These are phyloP conservation scores for Calcarius lapponicus DNA, from an alignment of 2,797 vertebrate species.

Conservation along the genomic window DNA sequence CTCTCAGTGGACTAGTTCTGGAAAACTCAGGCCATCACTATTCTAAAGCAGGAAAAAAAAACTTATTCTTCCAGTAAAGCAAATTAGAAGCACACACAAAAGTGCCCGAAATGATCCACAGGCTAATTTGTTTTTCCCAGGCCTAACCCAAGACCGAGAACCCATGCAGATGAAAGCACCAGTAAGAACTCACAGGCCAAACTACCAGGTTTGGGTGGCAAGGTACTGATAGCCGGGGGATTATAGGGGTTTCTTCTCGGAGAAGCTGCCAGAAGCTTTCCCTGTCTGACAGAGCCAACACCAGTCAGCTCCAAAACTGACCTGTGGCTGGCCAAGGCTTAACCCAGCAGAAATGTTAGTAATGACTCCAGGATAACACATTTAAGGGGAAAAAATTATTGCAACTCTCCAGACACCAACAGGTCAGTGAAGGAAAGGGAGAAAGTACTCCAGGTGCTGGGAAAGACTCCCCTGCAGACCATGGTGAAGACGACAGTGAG, in stretches of 20 bases:
- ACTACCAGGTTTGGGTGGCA: background rate
- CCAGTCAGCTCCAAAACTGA: background rate
- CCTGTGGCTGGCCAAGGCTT: background rate
- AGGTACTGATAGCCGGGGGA: fast-evolving
- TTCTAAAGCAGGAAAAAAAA: background rate
- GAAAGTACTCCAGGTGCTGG: background rate
- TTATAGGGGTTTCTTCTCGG: background rate
- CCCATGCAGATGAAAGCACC: background rate
- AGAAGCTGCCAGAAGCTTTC: background rate
- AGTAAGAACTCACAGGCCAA: background rate
- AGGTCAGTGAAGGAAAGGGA: background rate
- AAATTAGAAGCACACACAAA: background rate
- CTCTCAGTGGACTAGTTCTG: background rate
- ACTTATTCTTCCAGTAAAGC: background rate
- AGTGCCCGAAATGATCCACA: background rate
- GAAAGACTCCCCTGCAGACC: background rate
- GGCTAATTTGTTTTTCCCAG: fast-evolving
- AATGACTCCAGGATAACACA: background rate
- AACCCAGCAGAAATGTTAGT: background rate
- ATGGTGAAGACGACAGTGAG: background rate
- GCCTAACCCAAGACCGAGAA: background rate
- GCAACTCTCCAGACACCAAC: background rate
- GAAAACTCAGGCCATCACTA: background rate
- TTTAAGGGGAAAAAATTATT: background rate
- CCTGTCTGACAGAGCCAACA: background rate